A percentile compares a stretch with the other conserved stretches of the same genome.
phyloP scores from a whole-genome alignment of 2,888 invertebrate genomes.

The Ellobium chinense region DNA sequence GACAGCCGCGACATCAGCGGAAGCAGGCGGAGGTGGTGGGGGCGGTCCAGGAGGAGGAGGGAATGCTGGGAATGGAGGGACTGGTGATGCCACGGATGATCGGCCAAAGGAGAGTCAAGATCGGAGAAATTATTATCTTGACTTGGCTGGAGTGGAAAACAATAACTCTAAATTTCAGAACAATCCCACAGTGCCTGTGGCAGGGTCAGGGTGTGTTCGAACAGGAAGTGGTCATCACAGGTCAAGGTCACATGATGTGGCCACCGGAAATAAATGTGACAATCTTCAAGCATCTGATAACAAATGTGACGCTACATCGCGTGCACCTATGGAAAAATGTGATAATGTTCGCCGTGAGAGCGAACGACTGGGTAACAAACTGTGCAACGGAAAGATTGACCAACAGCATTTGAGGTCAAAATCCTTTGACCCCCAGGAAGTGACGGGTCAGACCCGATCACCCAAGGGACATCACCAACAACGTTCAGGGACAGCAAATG shows the following conservation, averaged over 20 bases:
- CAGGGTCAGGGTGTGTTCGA: constrained; percentile 48
- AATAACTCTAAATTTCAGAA: constrained; percentile 62
- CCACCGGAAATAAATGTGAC: constrained; percentile 43
- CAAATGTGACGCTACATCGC: not conserved
- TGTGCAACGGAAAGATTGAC: constrained; percentile 49
- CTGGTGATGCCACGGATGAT: not conserved
- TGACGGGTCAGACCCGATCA: constrained; percentile 43
- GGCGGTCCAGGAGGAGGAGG: not conserved
- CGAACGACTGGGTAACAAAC: constrained; percentile 55
- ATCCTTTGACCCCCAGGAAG: constrained; percentile 67
- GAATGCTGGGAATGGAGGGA: not conserved
- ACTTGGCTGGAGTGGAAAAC: constrained; percentile 78
- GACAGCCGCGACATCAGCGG: constrained; percentile 36
- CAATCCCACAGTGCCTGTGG: constrained; percentile 43
- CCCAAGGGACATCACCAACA: constrained; percentile 57
- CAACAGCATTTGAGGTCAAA: constrained; percentile 63
- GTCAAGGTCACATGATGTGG: constrained; percentile 79
- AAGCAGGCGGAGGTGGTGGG: not conserved
- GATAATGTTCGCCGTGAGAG: constrained; percentile 59
- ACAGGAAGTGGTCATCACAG: constrained; percentile 76
- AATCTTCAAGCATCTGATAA: constrained; percentile 6
- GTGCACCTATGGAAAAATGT: constrained; percentile 52
- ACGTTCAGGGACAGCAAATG: constrained; percentile 45
- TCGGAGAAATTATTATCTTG: constrained; percentile 77
- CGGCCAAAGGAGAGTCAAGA: constrained; percentile 68